Evolutionary conservation across 2,888 invertebrate species (phyloP), one percentile per base, ranked within the genome.

Genomic region (Drosophila suboccidentalis): DNA sequence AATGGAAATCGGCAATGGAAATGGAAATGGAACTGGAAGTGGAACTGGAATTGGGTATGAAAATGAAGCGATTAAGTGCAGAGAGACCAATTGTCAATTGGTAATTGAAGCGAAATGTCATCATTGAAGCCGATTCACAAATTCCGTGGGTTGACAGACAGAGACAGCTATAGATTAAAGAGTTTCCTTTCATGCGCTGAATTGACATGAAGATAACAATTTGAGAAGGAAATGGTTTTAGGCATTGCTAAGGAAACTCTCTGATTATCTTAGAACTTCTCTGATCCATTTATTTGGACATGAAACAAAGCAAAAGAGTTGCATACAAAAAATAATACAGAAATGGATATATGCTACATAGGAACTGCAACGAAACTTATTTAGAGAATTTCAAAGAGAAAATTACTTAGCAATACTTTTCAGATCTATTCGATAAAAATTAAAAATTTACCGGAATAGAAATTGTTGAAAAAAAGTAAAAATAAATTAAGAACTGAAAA

Each of bases 21-120:
- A 38, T 54, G 22, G n/a, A 62, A 62, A 41, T 43, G 29, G 26
- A 38, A 38, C n/a, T 36, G 41, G 15, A 6, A 19, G 19, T 43
- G 51, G 9, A 32, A 44, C 54, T 53, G 22, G 9, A 58, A 62
- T 32, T 49, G 22, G 17, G 32, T 54, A 63, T 17, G 47, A 54
- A 74, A 78, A 70, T 78, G 41, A 75, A 64, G 79, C 70, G 70
- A 75, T 77, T 69, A 68, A 69, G 36, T 63, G 57, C 62, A 8
- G 39, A 29, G 26, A 61, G 59, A 67, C 58, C 29, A 26, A 26
- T 26, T 26, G 26, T 5, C 6, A 26, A 26, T 55, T 50, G 50
- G 17, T 53, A 65, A 67, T 50, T 58, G 62, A 15, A 44, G 17
- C 13, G 39, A 62, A 64, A 72, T 72, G 64, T 59, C 68, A 44